phyloP scores from a whole-genome alignment of 2,113 vertebrate species.

The Vimba vimba region DNA sequence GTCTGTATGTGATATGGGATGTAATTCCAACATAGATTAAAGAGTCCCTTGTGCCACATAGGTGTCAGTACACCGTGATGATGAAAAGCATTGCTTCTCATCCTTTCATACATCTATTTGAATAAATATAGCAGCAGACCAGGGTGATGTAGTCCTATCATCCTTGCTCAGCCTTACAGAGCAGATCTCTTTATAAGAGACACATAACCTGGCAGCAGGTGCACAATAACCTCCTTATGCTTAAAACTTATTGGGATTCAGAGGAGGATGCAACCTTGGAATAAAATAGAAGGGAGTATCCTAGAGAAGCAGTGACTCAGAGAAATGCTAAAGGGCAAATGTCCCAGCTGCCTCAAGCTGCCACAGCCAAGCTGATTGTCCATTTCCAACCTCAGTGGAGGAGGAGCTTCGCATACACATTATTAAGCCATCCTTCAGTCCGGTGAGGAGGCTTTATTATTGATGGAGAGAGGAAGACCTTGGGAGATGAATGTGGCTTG shows the following conservation, averaged over 20 bases:
- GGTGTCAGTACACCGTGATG: not conserved
- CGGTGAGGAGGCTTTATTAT: conserved; percentile 8
- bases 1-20: not conserved
- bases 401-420: conserved; percentile 11
- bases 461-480: conserved; percentile 37
- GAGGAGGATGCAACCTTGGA: conserved; percentile 50
- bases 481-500: conserved; percentile 22
- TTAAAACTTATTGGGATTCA: conserved; percentile 40
- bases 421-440: conserved; percentile 53
- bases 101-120: not conserved
- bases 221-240: conserved; percentile 51
- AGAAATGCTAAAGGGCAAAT: conserved; percentile 42
- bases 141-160: not conserved
- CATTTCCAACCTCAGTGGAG: conserved; percentile 16
- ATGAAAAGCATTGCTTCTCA: not conserved
- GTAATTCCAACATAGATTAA: conserved; percentile 8
- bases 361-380: conserved; percentile 1
- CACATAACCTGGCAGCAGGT: conserved; percentile 31
- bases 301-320: conserved; percentile 35
- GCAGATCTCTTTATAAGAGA: conserved; percentile 23
- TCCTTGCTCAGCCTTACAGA: conserved; percentile 12
- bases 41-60: not conserved
- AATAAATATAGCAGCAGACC: not conserved
- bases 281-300: conserved; percentile 40
- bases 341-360: conserved; percentile 19